Evolutionary conservation across 2,113 vertebrate species (phyloP).

Genomic region (Halichoeres trimaculatus): DNA sequence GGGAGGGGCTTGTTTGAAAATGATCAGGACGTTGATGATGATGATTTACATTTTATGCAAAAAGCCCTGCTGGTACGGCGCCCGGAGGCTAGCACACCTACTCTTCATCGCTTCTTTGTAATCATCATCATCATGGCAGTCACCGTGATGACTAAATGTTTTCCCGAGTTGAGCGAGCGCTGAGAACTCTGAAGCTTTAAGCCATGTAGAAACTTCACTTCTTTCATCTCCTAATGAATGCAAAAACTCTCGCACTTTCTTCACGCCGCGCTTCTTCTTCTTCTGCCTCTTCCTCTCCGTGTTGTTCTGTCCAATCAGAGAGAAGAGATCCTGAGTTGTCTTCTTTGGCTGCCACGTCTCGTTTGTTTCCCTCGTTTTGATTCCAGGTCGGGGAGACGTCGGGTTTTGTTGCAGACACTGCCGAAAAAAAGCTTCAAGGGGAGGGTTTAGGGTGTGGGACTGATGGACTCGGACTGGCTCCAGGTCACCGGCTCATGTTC

Average conservation of each 20-base stretch:
- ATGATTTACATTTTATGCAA: constrained; percentile 92
- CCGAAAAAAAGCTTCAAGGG: constrained; percentile 9
- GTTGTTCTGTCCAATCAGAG: constrained; percentile 25
- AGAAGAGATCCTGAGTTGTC: neutral
- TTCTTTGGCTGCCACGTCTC: constrained; percentile 21
- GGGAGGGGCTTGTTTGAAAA: constrained; percentile 46
- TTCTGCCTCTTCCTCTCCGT: constrained; percentile 28
- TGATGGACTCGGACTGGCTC: neutral
- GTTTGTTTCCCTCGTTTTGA: constrained; percentile 12
- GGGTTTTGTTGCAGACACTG: constrained; percentile 37
- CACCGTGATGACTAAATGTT: constrained; percentile 26
- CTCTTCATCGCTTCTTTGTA: constrained; percentile 65
- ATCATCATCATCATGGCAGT: constrained; percentile 77
- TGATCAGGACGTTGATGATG: constrained; percentile 85
- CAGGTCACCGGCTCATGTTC: neutral
- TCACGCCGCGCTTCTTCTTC: constrained; percentile 63
- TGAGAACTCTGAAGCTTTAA: constrained; percentile 79
- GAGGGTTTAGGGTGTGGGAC: neutral
- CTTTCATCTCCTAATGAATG: constrained; percentile 67
- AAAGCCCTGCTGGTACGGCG: constrained; percentile 84
- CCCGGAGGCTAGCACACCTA: constrained; percentile 60
- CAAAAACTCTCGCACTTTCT: constrained; percentile 66
- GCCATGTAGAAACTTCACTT: constrained; percentile 73
- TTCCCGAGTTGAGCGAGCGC: constrained; percentile 29
- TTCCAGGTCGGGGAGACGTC: neutral